These are phyloP conservation scores for Sebastes matsubarae DNA, from an alignment of 2,797 vertebrate genomes.

Conservation along the genomic window DNA sequence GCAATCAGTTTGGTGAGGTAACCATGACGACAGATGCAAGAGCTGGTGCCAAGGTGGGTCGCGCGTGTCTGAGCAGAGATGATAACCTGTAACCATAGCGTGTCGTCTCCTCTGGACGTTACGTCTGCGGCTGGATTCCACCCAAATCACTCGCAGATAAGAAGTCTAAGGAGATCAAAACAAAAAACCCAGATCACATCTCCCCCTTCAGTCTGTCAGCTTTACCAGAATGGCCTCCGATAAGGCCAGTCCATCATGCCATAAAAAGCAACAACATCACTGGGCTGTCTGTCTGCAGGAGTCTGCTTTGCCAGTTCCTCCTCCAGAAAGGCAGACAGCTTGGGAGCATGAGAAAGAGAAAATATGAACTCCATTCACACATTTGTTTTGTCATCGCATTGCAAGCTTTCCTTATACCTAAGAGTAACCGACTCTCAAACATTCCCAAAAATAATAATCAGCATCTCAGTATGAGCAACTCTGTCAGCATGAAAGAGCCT, in stretches of 20 bases:
- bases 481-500: slow-evolving; percentile 67
- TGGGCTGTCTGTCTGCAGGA: slow-evolving; percentile 39
- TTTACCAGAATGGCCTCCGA: slow-evolving; percentile 71
- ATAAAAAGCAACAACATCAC: slow-evolving; percentile 59
- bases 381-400: neutral
- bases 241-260: slow-evolving; percentile 75
- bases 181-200: slow-evolving; percentile 74
- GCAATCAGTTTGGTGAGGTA: slow-evolving; percentile 31
- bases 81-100: slow-evolving; percentile 76
- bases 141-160: slow-evolving; percentile 70
- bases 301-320: slow-evolving; percentile 16
- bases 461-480: slow-evolving; percentile 43
- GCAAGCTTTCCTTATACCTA: neutral
- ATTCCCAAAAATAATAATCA: slow-evolving; percentile 51
- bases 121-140: slow-evolving; percentile 67
- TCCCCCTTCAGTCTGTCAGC: slow-evolving; percentile 75
- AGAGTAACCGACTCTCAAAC: slow-evolving; percentile 1
- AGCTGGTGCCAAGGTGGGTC: slow-evolving; percentile 53
- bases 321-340: slow-evolving; percentile 21
- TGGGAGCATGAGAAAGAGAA: slow-evolving; percentile 11
- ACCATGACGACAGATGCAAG: slow-evolving; percentile 47
- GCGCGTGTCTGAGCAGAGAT: slow-evolving; percentile 56
- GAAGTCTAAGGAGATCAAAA: slow-evolving; percentile 78
- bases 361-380: slow-evolving; percentile 5
- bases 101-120: slow-evolving; percentile 72